Evolutionary conservation across 2,797 vertebrate species (phyloP), one percentile per base, ranked within the genome.

Genomic region (Toxotes lorentzi): DNA sequence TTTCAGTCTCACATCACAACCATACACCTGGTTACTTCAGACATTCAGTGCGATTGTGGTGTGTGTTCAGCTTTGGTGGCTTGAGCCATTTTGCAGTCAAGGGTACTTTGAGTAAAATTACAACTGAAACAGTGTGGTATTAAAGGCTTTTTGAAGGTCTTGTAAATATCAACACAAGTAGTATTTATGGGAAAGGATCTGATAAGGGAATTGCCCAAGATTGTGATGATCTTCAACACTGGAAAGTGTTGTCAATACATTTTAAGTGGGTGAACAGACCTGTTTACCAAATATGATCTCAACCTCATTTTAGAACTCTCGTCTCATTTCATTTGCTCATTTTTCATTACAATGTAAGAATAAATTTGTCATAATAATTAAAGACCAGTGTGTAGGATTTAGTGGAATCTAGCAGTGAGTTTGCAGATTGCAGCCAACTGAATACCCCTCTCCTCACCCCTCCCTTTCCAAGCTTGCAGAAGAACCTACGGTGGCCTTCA

Each of bases 201-300:
- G 24, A 75, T 57, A 81, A 84, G 54, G 75, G 76, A 76, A 58
- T 67, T 43, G 79, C 51, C 27, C 13, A 69, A 35, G 27, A 62
- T 56, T 21, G 56, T 54, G 69, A 17, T 45, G 10, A 32, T 64
- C n/a, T 51, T 56, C 11, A 56, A 23, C 48, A 12, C 23, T n/a
- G 4, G 16, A 32, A 41, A 58, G 40, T 27, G 27, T 27, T 27
- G 23, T 64, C 68, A 19, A 9, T 32, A 16, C 21, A 32, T 67
- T 57, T n/a, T 13, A 4, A 19, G 32, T 13, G 10, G 12, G 34
- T 51, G 35, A 35, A 62, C 50, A 24, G 56, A n/a, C 32, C 9
- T 40, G 24, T 62, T 48, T 45, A 38, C 13, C 3, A 16, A 24
- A 58, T 48, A 24, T 69, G 5, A 63, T 50, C 23, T 59, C 5